A percentile compares a stretch with the other conserved stretches of the same genome.
These are phyloP conservation scores for Erebia epiphron DNA, from an alignment of 2,888 invertebrate species.

Conservation along the genomic window DNA sequence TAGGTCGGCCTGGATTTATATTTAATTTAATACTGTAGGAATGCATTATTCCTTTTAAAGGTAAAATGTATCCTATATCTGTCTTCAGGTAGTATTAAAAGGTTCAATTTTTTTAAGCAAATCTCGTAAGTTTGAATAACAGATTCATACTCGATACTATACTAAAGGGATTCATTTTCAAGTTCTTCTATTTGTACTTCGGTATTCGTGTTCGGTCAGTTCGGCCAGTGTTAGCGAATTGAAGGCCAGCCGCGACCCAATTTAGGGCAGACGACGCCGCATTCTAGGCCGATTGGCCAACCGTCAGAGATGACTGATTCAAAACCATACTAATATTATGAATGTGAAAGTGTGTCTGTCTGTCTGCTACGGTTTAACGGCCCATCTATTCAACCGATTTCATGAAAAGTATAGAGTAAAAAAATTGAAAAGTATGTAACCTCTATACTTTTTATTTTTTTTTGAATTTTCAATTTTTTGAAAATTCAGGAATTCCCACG, in stretches of 20 bases:
- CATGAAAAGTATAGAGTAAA: neutral
- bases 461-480: no score
- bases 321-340: slow-evolving; percentile 1
- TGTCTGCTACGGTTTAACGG: no score
- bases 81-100: no score
- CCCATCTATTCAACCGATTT: neutral
- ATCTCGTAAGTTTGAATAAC: neutral
- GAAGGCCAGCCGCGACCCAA: slow-evolving; percentile 50
- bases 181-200: slow-evolving; percentile 37
- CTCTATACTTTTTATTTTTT: no score
- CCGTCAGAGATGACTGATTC: slow-evolving; percentile 35
- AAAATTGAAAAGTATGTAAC: no score
- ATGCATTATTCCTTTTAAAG: no score
- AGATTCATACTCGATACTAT: neutral
- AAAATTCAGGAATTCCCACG: no score
- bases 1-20: no score
- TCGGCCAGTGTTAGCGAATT: slow-evolving; percentile 46
- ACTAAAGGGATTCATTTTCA: slow-evolving; percentile 15
- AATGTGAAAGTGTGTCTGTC: no score
- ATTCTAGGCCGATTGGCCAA: slow-evolving; percentile 70
- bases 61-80: no score
- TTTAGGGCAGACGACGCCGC: slow-evolving; percentile 56
- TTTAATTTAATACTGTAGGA: no score
- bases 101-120: no score
- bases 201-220: slow-evolving; percentile 34